Conservation (phyloP, 2,888 invertebrate genomes). For the Phaonia tiefii region DNA sequence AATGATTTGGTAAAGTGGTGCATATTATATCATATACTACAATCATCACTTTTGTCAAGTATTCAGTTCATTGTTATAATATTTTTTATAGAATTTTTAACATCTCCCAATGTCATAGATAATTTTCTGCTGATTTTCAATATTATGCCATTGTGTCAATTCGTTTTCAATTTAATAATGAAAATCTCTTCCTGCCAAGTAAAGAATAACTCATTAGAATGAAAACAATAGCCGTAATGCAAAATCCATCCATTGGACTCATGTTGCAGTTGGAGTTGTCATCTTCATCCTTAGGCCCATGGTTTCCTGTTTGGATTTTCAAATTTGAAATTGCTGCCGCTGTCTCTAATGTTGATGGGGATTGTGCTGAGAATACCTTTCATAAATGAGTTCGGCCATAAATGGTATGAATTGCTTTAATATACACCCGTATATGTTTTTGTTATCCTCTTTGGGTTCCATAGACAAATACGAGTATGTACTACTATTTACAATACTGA, state of each 20-base stretch:
- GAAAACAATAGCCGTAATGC: neutral
- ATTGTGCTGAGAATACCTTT: neutral
- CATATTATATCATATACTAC: no score
- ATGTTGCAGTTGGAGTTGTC: neutral
- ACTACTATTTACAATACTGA: neutral
- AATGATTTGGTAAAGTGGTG: no score
- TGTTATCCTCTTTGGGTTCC: neutral
- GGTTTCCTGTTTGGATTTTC: neutral
- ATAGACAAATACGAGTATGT: neutral
- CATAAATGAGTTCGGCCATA: conserved; percentile 11
- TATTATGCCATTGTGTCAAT: no score
- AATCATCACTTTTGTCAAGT: no score
- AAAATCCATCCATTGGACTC: neutral
- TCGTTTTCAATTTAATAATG: no score
- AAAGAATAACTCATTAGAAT: neutral
- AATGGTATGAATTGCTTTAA: neutral
- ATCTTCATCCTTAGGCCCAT: neutral
- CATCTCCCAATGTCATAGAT: no score
- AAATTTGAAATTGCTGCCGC: neutral
- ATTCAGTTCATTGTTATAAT: no score
- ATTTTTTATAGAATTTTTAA: no score
- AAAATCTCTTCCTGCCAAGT: no score
- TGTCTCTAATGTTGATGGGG: neutral
- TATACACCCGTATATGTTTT: no score
- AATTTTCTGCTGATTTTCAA: no score